Evolutionary conservation across 1,140 invertebrate species (phyloP), one percentile per base, ranked within the genome.

Genomic region (Diabrotica virgifera): DNA sequence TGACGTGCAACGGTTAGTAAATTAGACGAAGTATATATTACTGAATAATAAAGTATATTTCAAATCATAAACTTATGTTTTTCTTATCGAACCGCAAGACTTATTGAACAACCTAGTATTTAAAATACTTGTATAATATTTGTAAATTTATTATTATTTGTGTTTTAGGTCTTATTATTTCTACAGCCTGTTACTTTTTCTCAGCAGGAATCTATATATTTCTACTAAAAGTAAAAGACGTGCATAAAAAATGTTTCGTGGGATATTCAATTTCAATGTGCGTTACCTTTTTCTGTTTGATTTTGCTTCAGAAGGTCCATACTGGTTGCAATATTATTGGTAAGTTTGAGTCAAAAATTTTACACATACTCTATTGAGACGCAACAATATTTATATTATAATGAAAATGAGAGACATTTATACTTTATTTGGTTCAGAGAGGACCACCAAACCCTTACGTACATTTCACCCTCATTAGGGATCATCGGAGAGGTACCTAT

Each of bases 111-210:
- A n/a, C n/a, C n/a, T n/a, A n/a, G n/a, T 10, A 10, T 10, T 5
- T 5, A 5, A n/a, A 46, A 46, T 10, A 46, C 4, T 46, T 46
- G 2, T n/a, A 46, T 46, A 46, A 46, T 46, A 46, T 5, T 46
- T 46, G 3, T 6, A 46, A 46, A 10, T 46, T 5, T 46, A 46
- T 46, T 46, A 11, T 46, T 10, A 46, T 46, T 46, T 24, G 24
- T 24, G 24, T 67, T 69, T 55, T 14, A 72, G 70, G 66, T n/a
- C 53, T 67, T 52, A 70, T 67, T 12, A 35, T 70, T n/a, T 72
- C 70, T n/a, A 65, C 59, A 9, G 50, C 69, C 10, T 69, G 70
- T 59, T 67, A 69, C 50, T 68, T 63, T 11, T 36, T 59, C 38
- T 71, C 67, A 7, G 61, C 67, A 14, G 55, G 58, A 10, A 50